Conservation (phyloP, 2,113 vertebrate genomes). For the Tachysurus vachellii region DNA sequence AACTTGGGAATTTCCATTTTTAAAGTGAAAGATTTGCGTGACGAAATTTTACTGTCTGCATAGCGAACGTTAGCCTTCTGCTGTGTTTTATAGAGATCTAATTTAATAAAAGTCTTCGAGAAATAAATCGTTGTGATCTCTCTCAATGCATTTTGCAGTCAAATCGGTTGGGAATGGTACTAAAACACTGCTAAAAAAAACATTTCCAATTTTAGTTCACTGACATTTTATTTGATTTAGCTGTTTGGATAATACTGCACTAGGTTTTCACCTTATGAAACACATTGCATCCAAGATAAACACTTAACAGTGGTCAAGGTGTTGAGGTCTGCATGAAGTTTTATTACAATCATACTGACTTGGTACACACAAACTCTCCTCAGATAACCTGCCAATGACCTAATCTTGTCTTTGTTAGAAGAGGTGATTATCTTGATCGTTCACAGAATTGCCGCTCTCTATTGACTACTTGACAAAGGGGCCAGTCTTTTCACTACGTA, state of each 20-base stretch:
- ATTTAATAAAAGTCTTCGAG: slow-evolving; percentile 57
- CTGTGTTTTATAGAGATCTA: slow-evolving; percentile 55
- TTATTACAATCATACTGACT: slow-evolving; percentile 55
- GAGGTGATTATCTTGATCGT: slow-evolving; percentile 63
- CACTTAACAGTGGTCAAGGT: slow-evolving; percentile 4
- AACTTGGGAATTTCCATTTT: slow-evolving; percentile 36
- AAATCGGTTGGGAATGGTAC: neutral
- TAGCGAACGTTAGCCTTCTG: slow-evolving; percentile 35
- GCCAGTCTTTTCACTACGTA: slow-evolving; percentile 59
- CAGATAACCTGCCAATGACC: slow-evolving; percentile 63
- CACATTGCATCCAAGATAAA: neutral
- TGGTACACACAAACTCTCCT: slow-evolving; percentile 44
- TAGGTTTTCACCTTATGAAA: neutral
- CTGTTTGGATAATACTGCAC: neutral
- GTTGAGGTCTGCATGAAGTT: slow-evolving; percentile 40
- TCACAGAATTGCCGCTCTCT: slow-evolving; percentile 60
- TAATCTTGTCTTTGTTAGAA: slow-evolving; percentile 66
- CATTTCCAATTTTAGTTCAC: neutral
- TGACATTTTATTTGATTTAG: neutral
- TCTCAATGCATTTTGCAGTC: neutral
- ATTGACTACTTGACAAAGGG: slow-evolving; percentile 66
- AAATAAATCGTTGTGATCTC: slow-evolving; percentile 12
- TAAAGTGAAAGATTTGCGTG: slow-evolving; percentile 30
- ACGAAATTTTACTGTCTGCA: slow-evolving; percentile 33
- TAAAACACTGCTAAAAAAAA: neutral